These are phyloP conservation scores for Alethe diademata DNA, from an alignment of 2,113 vertebrate genomes.

Conservation along the genomic window DNA sequence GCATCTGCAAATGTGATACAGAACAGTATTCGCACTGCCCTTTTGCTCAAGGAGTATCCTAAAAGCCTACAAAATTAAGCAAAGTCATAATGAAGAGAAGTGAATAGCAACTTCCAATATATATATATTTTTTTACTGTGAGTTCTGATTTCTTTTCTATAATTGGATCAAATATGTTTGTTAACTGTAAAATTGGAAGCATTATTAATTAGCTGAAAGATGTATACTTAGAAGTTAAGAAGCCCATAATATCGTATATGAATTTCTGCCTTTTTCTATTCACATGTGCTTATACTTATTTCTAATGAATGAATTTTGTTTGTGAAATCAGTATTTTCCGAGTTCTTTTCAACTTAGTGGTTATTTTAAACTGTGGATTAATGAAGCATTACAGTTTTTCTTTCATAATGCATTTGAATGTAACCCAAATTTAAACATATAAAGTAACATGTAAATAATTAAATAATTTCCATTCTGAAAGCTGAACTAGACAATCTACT, in stretches of 20 bases:
- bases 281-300: background rate
- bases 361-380: background rate
- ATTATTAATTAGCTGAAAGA: background rate
- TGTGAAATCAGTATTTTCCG: background rate
- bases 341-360: background rate
- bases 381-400: background rate
- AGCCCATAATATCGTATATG: background rate
- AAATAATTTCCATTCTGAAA: background rate
- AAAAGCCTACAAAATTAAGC: background rate
- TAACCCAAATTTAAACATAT: background rate
- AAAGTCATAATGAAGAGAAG: background rate
- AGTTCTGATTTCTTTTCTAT: background rate
- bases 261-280: background rate
- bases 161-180: background rate
- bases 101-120: background rate
- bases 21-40: background rate
- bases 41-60: background rate
- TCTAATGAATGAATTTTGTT: background rate
- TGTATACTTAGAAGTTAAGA: background rate
- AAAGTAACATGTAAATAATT: background rate
- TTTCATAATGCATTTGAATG: background rate
- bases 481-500: background rate
- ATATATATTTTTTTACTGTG: background rate
- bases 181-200: background rate
- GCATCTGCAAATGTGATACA: background rate